These are phyloP conservation scores for Cyanistes caeruleus DNA, from an alignment of 2,113 vertebrate genomes.

Conservation along the genomic window DNA sequence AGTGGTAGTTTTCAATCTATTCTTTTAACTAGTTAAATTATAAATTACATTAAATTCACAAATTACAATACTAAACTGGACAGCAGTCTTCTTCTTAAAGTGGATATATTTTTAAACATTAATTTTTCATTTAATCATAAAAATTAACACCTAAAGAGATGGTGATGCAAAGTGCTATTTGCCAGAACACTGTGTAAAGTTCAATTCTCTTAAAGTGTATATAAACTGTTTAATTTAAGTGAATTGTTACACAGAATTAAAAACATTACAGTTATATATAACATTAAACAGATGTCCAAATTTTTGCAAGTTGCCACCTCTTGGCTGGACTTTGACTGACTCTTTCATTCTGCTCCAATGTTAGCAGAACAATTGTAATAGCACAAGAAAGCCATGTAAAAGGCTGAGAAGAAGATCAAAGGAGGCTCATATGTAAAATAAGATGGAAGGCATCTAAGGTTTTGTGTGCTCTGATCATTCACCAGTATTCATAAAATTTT, in stretches of 20 bases:
- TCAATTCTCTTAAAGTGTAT: neutral
- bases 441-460: conserved; percentile 69
- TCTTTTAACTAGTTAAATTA: neutral
- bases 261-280: neutral
- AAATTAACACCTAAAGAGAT: neutral
- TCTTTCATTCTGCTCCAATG: conserved; percentile 40
- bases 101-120: neutral
- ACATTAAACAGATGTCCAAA: neutral
- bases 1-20: neutral
- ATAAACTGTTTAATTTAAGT: neutral
- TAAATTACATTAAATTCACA: neutral
- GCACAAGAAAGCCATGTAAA: conserved; percentile 66
- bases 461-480: conserved; percentile 75
- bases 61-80: neutral
- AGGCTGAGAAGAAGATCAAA: conserved; percentile 74
- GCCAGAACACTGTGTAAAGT: neutral
- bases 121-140: neutral
- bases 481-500: conserved; percentile 72
- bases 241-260: neutral
- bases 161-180: neutral
- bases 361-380: conserved; percentile 70
- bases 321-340: neutral
- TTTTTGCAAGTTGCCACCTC: neutral
- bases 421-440: conserved; percentile 53
- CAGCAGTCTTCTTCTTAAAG: neutral